Evolutionary conservation across 2,113 vertebrate genomes (phyloP), one percentile per base, ranked within the genome.

Genomic region (Dendrocopos noguchii): DNA sequence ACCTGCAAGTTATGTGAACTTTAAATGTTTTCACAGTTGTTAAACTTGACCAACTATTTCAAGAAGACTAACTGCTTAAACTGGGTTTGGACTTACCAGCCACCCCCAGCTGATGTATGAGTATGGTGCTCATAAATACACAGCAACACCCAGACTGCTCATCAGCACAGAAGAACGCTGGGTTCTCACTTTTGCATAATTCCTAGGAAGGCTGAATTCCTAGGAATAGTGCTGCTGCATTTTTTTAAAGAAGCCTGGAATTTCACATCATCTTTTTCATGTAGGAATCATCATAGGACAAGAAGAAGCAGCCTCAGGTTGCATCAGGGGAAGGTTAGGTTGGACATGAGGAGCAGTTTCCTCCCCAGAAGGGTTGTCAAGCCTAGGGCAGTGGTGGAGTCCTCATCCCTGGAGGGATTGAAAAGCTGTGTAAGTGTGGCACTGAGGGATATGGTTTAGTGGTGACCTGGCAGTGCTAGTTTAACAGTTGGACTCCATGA

Each of bases 11-110:
- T 90, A 47, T n/a, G 59, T 60, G 71, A 80, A 42, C 44, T 92
- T 71, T 12, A 89, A 95, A 53, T 91, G 81, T 96, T 97, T 97
- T 93, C 95, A 95, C 94, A 95, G 91, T 97, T 94, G 80, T 85
- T 87, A 72, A 81, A 46, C 34, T 73, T 57, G 71, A 77, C 46
- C 84, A 77, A 44, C 67, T 65, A 75, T 89, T 85, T 93, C 77
- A 36, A 25, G 50, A 71, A 93, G 68, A 55, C 29, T 29, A 53
- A 34, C 46, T 50, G 61, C 55, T 61, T n/a, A 15, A 28, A 18
- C 80, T 1, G 5, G 46, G 27, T 71, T 72, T 59, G 88, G 59
- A 10, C 57, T 93, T 79, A 60, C 25, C 55, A 64, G n/a, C 47
- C 29, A 31, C 34, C 27, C 72, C 83, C 68, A 74, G 82, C 77